Base-by-base conservation (phyloP, 2,888 invertebrate genomes). In the Clostera curtula region DNA sequence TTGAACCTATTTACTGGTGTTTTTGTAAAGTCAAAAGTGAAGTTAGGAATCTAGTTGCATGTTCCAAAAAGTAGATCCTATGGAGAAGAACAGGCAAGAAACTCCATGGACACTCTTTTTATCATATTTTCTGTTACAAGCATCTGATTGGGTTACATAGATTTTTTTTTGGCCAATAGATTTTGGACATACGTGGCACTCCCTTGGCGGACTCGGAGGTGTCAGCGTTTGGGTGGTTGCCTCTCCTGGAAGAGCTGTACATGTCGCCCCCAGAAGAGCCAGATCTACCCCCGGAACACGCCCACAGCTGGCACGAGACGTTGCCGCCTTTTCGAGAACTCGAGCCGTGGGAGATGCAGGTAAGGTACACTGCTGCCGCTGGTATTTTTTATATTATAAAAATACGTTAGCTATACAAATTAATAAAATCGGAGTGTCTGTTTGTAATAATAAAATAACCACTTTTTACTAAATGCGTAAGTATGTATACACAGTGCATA, bases 121-220 rank as follows among this genome's bases (percentile, higher is more conserved):
- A 19, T 8, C 19, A 17, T 17, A 17, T 17, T 4, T 3, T 8
- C 4, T 19, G 19, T 3, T 4, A 4, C 4, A 15, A 15, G 6
- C 4, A 15, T 15, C 4, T 15, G 4, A 6, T 4, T 15, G 15
- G 4, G 15, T 5, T 15, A 5, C 15, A 15, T 15, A 4, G 15
- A 6, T 15, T 6, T n/a, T 18, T n/a, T 10, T 9, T 3, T 6
- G 5, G 5, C 0, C 44, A 85, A n/a, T n/a, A n/a, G 83, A 36
- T 65, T 0, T 24, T 85, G 2, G 84, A 85, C 32, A 43, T 76
- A 0, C 68, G 82, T 5, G 75, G 73, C 1, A 74, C 74, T 0
- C 75, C 79, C 0, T 62, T 85, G 0, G 71, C 74, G 0, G 84
- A 85, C 45, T 76, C 80, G 0, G 85, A 85, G 27, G 69, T 83